phyloP scores from a whole-genome alignment of 2,888 invertebrate species.

The Acholoe squamosa region DNA sequence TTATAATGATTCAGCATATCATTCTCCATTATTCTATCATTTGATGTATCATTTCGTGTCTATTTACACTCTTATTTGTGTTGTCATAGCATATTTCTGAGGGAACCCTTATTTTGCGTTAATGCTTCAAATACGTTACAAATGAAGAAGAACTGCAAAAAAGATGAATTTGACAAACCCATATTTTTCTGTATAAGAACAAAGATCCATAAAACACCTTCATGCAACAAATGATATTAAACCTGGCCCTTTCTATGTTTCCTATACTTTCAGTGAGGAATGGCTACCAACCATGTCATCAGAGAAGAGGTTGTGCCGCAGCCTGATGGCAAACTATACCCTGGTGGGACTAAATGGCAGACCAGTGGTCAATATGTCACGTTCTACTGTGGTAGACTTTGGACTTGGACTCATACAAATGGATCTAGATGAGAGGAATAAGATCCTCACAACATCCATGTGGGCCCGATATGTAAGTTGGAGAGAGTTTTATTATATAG shows the following conservation, averaged over 20 bases:
- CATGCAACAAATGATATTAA: no score
- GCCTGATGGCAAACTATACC: slow-evolving; percentile 56
- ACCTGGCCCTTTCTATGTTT: neutral
- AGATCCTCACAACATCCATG: slow-evolving; percentile 61
- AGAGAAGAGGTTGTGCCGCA: slow-evolving; percentile 58
- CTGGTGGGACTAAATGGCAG: slow-evolving; percentile 59
- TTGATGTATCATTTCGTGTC: no score
- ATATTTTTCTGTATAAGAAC: no score
- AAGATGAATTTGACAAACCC: no score
- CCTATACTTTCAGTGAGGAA: slow-evolving; percentile 45
- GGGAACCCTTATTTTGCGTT: no score
- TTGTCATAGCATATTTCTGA: no score
- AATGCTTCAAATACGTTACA: no score
- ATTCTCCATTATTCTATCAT: no score
- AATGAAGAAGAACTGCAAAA: no score
- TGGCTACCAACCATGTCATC: slow-evolving; percentile 34
- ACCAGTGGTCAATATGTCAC: slow-evolving; percentile 52
- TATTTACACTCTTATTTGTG: no score
- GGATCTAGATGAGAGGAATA: slow-evolving; percentile 63
- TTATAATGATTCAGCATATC: no score
- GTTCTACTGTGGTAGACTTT: slow-evolving; percentile 55
- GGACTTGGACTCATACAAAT: slow-evolving; percentile 63
- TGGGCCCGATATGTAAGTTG: slow-evolving; percentile 63
- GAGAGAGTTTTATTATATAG: neutral
- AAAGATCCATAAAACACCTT: no score